phyloP scores from a whole-genome alignment of 1,140 invertebrate species.

The Danaus melanippus region DNA sequence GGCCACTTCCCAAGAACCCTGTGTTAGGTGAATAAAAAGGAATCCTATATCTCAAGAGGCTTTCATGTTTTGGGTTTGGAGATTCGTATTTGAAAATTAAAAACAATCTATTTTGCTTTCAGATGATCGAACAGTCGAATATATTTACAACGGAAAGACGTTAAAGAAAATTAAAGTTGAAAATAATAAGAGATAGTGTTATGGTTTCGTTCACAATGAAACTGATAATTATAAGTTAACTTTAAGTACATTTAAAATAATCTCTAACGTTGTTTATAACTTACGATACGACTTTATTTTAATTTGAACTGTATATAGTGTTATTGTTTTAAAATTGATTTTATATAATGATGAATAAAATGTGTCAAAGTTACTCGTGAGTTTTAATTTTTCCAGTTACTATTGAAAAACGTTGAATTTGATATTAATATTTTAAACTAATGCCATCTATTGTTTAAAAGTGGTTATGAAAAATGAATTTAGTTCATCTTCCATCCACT shows the following conservation, averaged over 20 bases:
- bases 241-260: neutral
- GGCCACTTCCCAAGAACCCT: conserved; percentile 52
- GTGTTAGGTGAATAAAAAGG: conserved; percentile 29
- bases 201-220: neutral
- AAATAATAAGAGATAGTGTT: conserved; percentile 17
- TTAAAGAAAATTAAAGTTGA: conserved; percentile 18
- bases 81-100: too few species aligned
- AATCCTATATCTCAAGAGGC: too few species aligned
- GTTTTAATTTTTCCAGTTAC: neutral
- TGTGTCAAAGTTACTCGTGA: too few species aligned
- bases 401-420: neutral
- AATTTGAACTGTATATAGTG: too few species aligned
- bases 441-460: conserved; percentile 8
- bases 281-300: too few species aligned
- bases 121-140: conserved; percentile 22
- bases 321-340: too few species aligned
- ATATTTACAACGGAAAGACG: conserved; percentile 15
- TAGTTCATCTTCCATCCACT: neutral
- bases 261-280: too few species aligned
- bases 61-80: too few species aligned
- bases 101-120: conserved; percentile 7
- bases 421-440: neutral
- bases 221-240: neutral
- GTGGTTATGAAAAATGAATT: too few species aligned
- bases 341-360: too few species aligned